Evolutionary conservation across 2,113 vertebrate species (phyloP).

Genomic region (Porphyrio hochstetteri): DNA sequence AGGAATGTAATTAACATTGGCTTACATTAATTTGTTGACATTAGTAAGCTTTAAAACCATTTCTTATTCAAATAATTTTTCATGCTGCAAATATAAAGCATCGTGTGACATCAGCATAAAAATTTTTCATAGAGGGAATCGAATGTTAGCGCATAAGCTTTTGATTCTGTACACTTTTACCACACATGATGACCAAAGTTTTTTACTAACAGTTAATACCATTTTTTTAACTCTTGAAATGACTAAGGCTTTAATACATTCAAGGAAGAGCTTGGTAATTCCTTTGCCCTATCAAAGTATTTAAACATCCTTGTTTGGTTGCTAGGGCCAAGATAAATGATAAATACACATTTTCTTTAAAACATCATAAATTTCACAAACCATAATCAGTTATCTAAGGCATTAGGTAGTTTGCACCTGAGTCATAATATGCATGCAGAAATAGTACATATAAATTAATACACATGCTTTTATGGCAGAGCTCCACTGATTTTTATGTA

Average conservation of each 20-base stretch:
- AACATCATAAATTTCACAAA: not conserved
- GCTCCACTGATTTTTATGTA: not conserved
- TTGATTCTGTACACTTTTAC: not conserved
- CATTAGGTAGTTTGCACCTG: not conserved
- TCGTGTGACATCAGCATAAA: not conserved
- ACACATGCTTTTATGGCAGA: not conserved
- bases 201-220: not conserved
- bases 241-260: not conserved
- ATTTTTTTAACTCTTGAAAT: not conserved
- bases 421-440: not conserved
- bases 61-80: not conserved
- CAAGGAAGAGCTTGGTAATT: not conserved
- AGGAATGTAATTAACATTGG: not conserved
- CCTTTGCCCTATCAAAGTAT: not conserved
- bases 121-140: not conserved
- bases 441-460: not conserved
- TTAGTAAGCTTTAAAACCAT: not conserved
- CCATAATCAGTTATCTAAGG: not conserved
- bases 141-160: not conserved
- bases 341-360: not conserved
- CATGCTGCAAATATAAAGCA: not conserved
- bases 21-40: not conserved
- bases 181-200: not conserved
- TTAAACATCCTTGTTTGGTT: not conserved
- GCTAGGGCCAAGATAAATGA: not conserved